phyloP scores from a whole-genome alignment of 1,140 invertebrate genomes.

The Drosophila pseudoobscura region DNA sequence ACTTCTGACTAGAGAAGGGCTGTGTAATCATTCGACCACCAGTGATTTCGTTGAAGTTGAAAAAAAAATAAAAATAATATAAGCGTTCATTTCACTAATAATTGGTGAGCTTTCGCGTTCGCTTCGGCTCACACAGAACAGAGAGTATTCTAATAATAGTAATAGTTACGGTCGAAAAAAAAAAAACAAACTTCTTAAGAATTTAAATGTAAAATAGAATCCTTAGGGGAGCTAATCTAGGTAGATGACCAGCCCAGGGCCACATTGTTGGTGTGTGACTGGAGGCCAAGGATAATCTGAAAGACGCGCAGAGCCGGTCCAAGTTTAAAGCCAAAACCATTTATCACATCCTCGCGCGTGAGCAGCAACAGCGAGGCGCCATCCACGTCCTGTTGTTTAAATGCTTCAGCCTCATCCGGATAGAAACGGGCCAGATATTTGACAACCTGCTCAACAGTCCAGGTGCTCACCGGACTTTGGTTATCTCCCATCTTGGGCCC shows the following conservation, averaged over 20 bases:
- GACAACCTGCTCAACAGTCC: constrained; percentile 71
- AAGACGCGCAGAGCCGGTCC: constrained; percentile 73
- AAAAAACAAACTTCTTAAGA: no score
- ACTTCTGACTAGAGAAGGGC: no score
- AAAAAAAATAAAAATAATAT: no score
- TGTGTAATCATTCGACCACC: no score
- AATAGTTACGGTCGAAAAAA: no score
- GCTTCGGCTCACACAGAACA: no score
- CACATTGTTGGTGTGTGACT: constrained; percentile 54
- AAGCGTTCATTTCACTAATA: no score
- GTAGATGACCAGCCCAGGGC: constrained; percentile 34
- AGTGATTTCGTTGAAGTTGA: no score
- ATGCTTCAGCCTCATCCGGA: constrained; percentile 63
- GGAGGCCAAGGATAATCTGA: constrained; percentile 61
- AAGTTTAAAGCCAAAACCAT: constrained; percentile 69
- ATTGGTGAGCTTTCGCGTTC: no score
- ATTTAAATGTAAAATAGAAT: neutral
- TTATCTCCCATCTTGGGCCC: neutral
- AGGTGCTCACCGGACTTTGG: constrained; percentile 3
- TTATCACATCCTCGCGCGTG: constrained; percentile 69
- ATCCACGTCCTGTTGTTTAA: constrained; percentile 74
- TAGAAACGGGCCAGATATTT: constrained; percentile 53
- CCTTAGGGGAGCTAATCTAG: constrained; percentile 26
- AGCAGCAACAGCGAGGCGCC: constrained; percentile 70
- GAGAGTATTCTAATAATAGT: no score